Conservation (phyloP, 2,797 vertebrate genomes). For the Melanotaenia nigrans region DNA sequence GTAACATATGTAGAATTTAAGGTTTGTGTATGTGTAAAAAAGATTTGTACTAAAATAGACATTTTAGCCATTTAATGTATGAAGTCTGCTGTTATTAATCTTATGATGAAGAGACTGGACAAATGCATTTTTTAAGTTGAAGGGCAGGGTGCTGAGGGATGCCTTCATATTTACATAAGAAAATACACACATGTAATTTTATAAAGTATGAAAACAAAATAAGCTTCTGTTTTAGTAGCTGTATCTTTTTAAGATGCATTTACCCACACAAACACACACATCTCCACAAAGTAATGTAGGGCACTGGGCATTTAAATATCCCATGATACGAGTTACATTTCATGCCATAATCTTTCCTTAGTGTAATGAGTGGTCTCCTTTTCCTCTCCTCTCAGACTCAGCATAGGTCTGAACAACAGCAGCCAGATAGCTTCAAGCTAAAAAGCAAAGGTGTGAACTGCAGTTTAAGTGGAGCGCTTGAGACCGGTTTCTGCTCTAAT, state of each 20-base stretch:
- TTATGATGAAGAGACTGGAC: neutral
- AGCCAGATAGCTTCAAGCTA: neutral
- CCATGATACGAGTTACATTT: conserved; percentile 6
- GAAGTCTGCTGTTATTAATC: neutral
- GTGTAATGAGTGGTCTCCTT: neutral
- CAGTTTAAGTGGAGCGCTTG: conserved; percentile 41
- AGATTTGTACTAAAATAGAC: too few relatives aligned
- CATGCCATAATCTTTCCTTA: conserved; percentile 6
- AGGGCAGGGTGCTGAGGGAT: too few relatives aligned
- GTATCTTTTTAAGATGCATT: too few relatives aligned
- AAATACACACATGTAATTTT: too few relatives aligned
- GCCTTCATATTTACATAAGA: too few relatives aligned
- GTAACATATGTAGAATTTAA: too few relatives aligned
- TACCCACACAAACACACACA: too few relatives aligned
- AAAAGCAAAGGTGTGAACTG: conserved; percentile 8
- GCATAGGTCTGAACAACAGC: neutral
- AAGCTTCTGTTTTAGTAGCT: too few relatives aligned
- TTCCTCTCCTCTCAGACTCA: conserved; percentile 9
- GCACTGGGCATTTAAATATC: neutral
- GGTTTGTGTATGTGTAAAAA: too few relatives aligned
- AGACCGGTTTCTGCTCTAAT: conserved; percentile 34
- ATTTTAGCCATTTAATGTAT: neutral
- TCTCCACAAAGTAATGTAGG: neutral
- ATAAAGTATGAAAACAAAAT: too few relatives aligned
- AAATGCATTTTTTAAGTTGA: too few relatives aligned